Evolutionary conservation across 2,888 invertebrate genomes (phyloP), one percentile per base, ranked within the genome.

Genomic region (Ditylenchus weischeri): DNA sequence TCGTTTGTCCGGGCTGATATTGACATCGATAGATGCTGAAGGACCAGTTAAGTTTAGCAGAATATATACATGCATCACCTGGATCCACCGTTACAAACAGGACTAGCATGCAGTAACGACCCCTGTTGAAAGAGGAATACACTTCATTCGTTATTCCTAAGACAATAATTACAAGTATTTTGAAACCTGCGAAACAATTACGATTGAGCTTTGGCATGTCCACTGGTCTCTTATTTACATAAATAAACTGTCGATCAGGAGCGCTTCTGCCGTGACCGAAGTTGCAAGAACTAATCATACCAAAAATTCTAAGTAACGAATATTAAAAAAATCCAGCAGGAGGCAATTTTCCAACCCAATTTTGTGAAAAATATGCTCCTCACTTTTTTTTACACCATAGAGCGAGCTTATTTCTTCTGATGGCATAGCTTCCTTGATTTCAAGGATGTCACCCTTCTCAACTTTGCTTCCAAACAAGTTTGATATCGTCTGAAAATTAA

Each of bases 1-100:
- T 74, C 96, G 87, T 85, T 98, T 98, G 85, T 98, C 96, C 8
- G 96, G 96, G 10, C 95, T 94, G 0, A 98, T 90, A 86, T 96
- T 96, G 0, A 96, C 89, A 86, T 96, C 96, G 21, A 95, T 71
- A 54, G 68, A 69, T 4, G 72, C 79, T 77, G 66, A 60, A 75
- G 48, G 7, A 54, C 54, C 21, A 54, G 4, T 23, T 54, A 18
- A 18, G 7, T 23, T 54, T 54, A 15, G n/a, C 13, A 29, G 29
- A 59, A 29, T 29, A 29, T 5, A 36, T 59, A 29, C 58, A 10
- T 38, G 35, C 10, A 35, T 3, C 29, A 83, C 89, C 88, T 75
- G 89, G 88, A 18, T 89, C 79, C 57, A 86, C 87, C 66, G 86
- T 86, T 29, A 96, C 87, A 85, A 93, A 90, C 5, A 96, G 85